These are phyloP conservation scores for Lycaena phlaeas DNA, from an alignment of 2,888 invertebrate genomes.

Conservation along the genomic window DNA sequence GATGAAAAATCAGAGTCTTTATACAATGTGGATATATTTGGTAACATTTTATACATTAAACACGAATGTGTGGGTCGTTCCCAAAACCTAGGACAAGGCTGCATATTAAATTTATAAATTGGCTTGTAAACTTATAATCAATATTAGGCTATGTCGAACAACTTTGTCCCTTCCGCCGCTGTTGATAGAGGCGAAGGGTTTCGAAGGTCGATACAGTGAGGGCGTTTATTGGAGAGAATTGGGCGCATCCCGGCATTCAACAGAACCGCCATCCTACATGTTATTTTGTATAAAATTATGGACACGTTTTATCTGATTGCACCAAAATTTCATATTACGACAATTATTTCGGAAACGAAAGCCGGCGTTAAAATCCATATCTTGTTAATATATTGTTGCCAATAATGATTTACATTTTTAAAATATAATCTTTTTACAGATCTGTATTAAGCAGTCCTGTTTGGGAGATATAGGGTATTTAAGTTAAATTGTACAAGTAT, in stretches of 20 bases:
- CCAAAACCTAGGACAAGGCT: constrained; percentile 10
- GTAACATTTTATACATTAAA: too few relatives aligned
- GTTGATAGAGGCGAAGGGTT: constrained; percentile 41
- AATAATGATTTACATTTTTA: too few relatives aligned
- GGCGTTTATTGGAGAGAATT: constrained; percentile 70
- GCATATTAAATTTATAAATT: constrained; percentile 7
- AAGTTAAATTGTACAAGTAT: too few relatives aligned
- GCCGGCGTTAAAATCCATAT: too few relatives aligned
- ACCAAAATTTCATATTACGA: constrained; percentile 7
- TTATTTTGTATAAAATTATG: constrained; percentile 30
- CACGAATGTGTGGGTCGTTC: too few relatives aligned
- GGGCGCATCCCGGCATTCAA: constrained; percentile 69
- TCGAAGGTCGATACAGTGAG: constrained; percentile 53
- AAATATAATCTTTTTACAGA: too few relatives aligned
- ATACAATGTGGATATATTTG: too few relatives aligned
- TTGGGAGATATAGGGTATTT: too few relatives aligned
- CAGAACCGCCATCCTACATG: constrained; percentile 64
- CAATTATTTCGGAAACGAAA: constrained; percentile 1
- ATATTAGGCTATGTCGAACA: constrained; percentile 13
- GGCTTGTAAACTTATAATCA: background rate
- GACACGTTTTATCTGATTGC: background rate
- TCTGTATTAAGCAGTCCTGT: too few relatives aligned
- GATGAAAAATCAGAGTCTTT: too few relatives aligned
- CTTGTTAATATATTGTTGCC: too few relatives aligned
- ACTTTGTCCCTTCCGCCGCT: constrained; percentile 41